Conservation (phyloP, 2,797 vertebrate genomes). For the Dallia pectoralis region DNA sequence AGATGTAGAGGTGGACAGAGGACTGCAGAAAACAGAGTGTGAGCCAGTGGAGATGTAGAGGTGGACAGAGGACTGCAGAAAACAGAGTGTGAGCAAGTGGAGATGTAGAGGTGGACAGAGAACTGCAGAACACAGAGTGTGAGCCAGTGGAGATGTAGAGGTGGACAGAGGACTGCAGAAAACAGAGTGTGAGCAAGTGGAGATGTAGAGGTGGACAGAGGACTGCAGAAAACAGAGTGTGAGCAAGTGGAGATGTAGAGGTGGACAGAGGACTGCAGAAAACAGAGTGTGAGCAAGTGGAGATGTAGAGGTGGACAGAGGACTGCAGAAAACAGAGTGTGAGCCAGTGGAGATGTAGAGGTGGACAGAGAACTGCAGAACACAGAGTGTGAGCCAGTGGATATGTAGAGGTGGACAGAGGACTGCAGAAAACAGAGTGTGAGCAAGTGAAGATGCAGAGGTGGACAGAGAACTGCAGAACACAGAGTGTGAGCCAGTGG, state of each 20-base stretch:
- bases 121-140: neutral
- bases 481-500: neutral
- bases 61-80: neutral
- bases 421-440: neutral
- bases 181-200: neutral
- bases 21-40: neutral
- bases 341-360: neutral
- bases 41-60: neutral
- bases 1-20: neutral
- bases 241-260: neutral
- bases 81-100: neutral
- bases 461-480: neutral
- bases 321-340: neutral
- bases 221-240: neutral
- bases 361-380: neutral
- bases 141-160: neutral
- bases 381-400: neutral
- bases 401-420: neutral
- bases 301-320: neutral
- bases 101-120: neutral
- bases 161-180: neutral
- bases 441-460: neutral
- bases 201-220: neutral
- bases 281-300: neutral
- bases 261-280: neutral